Evolutionary conservation across 2,113 vertebrate genomes (phyloP).

Genomic region (Xenopus borealis): DNA sequence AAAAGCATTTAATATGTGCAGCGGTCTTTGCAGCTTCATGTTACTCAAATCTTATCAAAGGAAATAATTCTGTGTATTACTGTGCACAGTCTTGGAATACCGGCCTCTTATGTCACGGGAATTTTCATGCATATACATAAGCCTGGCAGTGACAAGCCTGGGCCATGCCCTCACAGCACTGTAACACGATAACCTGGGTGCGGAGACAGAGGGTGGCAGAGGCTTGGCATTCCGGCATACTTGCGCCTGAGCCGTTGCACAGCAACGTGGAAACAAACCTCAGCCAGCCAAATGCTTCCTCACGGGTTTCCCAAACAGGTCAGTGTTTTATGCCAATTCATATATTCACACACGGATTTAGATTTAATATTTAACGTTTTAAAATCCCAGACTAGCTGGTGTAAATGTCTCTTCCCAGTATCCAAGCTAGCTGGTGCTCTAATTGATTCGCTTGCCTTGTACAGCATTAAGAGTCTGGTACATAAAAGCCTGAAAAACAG

Average conservation of each 20-base stretch:
- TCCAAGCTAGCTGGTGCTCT: too few relatives aligned
- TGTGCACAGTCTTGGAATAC: neutral
- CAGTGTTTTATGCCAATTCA: too few relatives aligned
- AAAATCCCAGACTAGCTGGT: too few relatives aligned
- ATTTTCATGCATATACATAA: conserved; percentile 1
- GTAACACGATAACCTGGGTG: conserved; percentile 3
- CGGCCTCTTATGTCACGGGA: neutral
- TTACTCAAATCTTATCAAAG: neutral
- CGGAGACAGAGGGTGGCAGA: conserved; percentile 2
- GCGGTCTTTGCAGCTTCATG: neutral
- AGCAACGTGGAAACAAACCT: neutral
- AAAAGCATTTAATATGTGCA: too few relatives aligned
- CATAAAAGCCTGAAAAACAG: too few relatives aligned
- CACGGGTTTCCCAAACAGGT: neutral
- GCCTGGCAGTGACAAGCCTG: neutral
- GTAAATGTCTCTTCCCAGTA: too few relatives aligned
- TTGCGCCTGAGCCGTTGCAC: neutral
- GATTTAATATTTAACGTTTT: too few relatives aligned
- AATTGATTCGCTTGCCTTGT: too few relatives aligned
- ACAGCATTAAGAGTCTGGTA: too few relatives aligned
- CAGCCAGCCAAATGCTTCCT: neutral
- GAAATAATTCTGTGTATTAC: neutral
- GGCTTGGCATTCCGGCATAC: neutral
- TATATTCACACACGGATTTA: too few relatives aligned
- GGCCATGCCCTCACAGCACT: neutral